phyloP scores from a whole-genome alignment of 2,113 vertebrate species.

The Chamaea fasciata region DNA sequence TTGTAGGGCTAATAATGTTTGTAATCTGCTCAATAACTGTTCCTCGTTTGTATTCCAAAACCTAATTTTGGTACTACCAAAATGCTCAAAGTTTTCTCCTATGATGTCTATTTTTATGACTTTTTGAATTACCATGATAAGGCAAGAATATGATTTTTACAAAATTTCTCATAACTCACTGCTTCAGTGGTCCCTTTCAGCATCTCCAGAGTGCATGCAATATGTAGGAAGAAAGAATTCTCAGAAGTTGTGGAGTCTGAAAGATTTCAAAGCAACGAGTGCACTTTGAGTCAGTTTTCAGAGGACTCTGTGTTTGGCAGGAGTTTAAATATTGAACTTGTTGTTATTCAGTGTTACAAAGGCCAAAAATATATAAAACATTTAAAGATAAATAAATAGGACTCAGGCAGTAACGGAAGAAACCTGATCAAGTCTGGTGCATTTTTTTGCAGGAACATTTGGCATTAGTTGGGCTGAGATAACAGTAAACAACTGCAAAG shows the following conservation, averaged over 20 bases:
- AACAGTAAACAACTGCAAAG: background rate
- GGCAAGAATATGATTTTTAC: background rate
- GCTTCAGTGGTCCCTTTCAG: background rate
- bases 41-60: background rate
- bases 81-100: background rate
- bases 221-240: background rate
- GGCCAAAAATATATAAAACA: background rate
- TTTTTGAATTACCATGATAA: background rate
- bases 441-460: background rate
- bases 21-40: background rate
- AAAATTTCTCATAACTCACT: background rate
- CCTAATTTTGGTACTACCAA: background rate
- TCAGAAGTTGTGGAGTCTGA: background rate
- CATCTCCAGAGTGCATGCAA: background rate
- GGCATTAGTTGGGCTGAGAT: background rate
- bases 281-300: background rate
- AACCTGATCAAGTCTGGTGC: background rate
- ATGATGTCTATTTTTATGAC: background rate
- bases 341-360: background rate
- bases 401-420: background rate
- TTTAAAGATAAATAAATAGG: background rate
- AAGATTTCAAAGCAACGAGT: background rate
- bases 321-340: background rate
- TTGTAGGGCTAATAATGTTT: background rate
- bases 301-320: rapidly evolving